phyloP scores from a whole-genome alignment of 2,797 vertebrate species.

The Diglossa cyanea region DNA sequence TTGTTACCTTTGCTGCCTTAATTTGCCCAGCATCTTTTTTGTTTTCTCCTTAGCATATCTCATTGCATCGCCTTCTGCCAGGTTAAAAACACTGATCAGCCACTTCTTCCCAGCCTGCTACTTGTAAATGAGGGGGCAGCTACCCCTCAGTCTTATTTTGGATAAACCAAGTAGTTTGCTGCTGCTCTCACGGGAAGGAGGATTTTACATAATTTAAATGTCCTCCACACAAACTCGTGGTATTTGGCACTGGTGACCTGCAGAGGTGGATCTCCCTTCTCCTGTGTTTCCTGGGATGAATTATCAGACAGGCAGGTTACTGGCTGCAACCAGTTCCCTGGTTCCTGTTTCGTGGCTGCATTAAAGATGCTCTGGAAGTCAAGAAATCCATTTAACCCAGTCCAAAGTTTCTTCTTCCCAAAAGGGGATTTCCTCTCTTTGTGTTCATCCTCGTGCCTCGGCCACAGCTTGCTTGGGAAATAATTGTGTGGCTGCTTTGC shows the following conservation, averaged over 20 bases:
- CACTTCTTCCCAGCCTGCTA: neutral
- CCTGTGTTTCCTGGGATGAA: neutral
- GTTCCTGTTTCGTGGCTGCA: neutral
- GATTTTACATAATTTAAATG: neutral
- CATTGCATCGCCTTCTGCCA: neutral
- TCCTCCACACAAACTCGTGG: neutral
- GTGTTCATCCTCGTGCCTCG: accelerated
- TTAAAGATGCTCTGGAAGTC: neutral
- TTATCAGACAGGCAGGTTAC: accelerated
- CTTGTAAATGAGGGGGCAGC: neutral
- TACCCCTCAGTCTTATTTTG: neutral
- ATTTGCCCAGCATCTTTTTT: neutral
- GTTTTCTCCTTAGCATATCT: neutral
- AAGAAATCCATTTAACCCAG: neutral
- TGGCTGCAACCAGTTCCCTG: no score
- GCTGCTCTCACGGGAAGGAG: neutral
- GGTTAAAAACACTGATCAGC: neutral
- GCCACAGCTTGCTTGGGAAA: neutral
- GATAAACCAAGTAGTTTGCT: neutral
- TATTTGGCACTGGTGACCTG: neutral
- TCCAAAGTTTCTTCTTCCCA: neutral
- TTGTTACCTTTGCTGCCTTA: slow-evolving; percentile 11
- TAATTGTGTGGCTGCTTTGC: neutral
- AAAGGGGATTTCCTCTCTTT: neutral
- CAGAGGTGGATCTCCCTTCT: neutral